Evolutionary conservation across 92 coral and sea anemone species (phyloP), one percentile per base, ranked within the genome.

Genomic region (Heteractis magnifica): DNA sequence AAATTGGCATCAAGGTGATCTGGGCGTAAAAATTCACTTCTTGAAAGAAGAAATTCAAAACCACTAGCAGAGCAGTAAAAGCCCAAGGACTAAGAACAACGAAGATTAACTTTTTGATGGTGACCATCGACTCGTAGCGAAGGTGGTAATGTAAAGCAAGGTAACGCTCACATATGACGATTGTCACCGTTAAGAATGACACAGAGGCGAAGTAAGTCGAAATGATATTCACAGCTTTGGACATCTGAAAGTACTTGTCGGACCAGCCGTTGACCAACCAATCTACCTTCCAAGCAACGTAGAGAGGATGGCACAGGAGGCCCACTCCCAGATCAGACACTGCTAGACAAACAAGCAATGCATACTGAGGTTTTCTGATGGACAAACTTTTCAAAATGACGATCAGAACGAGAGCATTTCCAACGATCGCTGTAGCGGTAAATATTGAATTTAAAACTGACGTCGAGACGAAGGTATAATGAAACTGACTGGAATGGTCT

Each of bases 251-350:
- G 44, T 81, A 81, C 5, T 4, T 68, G 14, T 14, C 48, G 19
- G 76, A 48, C 49, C 48, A 1, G 16, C 56, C 75, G 62, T 81
- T 50, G 9, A 81, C 11, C 34, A 81, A 20, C 84, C 84, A 81
- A 49, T 81, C 68, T 5, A 81, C 19, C 55, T 81, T 81, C 84
- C 84, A 81, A n/a, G n/a, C 16, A 11, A 81, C 62, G 64, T 81
- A 81, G n/a, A 81, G 52, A 8, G 84, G 77, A 21, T 81, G 84
- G 13, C 77, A 48, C 26, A 81, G 3, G 2, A 81, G 65, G 13
- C 84, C 84, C 4, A 81, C 77, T 4, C 77, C 84, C 6, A 81
- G 77, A 51, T 81, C 84, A 10, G 77, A 65, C 2, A 81, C 1
- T 6, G 84, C 64, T 7, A 81, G 21, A 41, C 84, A 81, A 21